These are phyloP conservation scores for Myocastor coypus DNA, from an alignment of 2,113 vertebrate genomes.

Conservation along the genomic window DNA sequence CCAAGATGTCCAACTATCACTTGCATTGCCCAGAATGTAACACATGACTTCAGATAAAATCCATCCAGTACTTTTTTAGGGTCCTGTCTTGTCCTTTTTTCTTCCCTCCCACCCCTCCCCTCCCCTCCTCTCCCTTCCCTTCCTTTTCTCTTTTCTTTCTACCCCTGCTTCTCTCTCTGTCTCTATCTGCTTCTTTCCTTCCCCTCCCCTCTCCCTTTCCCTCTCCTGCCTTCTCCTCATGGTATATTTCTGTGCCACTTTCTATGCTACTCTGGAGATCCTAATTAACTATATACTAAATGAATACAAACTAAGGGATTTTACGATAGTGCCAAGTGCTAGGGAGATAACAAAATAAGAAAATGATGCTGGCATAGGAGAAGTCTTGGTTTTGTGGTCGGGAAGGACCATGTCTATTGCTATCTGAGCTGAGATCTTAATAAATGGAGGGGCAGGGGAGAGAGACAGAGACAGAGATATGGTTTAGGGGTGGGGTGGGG, in stretches of 20 bases:
- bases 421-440: not conserved
- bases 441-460: not conserved
- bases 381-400: not conserved
- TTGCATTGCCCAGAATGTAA: not conserved
- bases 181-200: too few species aligned
- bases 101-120: rapidly evolving
- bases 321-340: not conserved
- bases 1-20: not conserved
- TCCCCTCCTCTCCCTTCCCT: too few species aligned
- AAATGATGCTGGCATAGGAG: not conserved
- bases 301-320: not conserved
- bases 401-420: not conserved
- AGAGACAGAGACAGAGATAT: not conserved
- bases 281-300: slow-evolving; percentile 7
- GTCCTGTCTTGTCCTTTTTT: not conserved
- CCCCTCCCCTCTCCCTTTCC: too few species aligned
- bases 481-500: not conserved
- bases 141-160: too few species aligned
- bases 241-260: not conserved
- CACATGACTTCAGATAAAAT: not conserved
- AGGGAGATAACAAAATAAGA: slow-evolving; percentile 3
- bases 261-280: not conserved
- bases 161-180: not conserved
- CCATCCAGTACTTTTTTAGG: not conserved
- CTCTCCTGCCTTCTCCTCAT: too few species aligned